These are phyloP conservation scores for Sphaerophoria taeniata DNA, from an alignment of 2,888 invertebrate species.

Conservation along the genomic window DNA sequence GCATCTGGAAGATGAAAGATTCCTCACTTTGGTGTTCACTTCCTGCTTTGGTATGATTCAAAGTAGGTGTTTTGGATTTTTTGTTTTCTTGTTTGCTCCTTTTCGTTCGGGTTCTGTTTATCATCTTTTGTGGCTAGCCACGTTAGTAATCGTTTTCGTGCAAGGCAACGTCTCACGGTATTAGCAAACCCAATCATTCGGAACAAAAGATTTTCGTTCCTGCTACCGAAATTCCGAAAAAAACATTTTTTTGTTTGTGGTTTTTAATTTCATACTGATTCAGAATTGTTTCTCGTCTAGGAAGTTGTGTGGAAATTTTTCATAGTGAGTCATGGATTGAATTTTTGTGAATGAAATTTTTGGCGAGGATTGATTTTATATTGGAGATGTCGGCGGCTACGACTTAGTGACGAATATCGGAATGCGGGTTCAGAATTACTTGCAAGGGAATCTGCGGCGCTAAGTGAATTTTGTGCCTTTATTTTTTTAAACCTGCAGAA, in stretches of 20 bases:
- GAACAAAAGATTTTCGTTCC: slow-evolving; percentile 1
- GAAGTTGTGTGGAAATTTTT: slow-evolving; percentile 36
- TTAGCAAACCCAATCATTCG: neutral
- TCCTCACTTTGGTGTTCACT: slow-evolving; percentile 64
- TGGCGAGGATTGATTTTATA: neutral
- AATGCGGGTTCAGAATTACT: neutral
- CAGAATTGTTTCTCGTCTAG: slow-evolving; percentile 7
- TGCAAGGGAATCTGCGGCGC: no score
- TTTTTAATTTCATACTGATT: slow-evolving; percentile 26
- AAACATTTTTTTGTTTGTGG: neutral
- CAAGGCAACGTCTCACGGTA: neutral
- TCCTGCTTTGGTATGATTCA: slow-evolving; percentile 65
- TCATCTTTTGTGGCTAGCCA: slow-evolving; percentile 38
- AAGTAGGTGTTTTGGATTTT: slow-evolving; percentile 41
- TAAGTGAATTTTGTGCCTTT: neutral
- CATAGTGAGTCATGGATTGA: slow-evolving; percentile 34
- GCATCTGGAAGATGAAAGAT: slow-evolving; percentile 59
- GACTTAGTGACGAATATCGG: no score
- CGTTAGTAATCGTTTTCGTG: slow-evolving; percentile 35
- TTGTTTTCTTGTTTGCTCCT: neutral
- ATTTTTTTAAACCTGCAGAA: no score
- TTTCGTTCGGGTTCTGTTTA: neutral
- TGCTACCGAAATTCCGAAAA: slow-evolving; percentile 10
- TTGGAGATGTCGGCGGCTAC: neutral
- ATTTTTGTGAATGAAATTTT: slow-evolving; percentile 25